Evolutionary conservation across 1,140 invertebrate genomes (phyloP), one percentile per base, ranked within the genome.

Genomic region (Hormaphis cornu): DNA sequence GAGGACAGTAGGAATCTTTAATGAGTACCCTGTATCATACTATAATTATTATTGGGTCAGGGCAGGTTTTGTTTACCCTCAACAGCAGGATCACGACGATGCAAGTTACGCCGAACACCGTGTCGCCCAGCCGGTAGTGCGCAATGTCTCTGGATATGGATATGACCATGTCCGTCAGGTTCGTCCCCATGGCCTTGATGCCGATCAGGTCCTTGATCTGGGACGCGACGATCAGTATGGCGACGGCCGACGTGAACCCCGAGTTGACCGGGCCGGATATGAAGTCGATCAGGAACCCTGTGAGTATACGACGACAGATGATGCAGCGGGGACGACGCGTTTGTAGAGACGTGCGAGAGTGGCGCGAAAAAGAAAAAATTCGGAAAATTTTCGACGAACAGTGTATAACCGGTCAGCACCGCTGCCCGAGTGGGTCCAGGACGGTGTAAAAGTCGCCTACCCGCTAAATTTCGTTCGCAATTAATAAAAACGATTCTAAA

Each of bases 241-340:
- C 92, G 10, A 93, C 93, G 1, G 93, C 93, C 1, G 91, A 93
- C 0, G 92, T 95, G 76, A 96, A 97, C 16, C 92, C 91, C 8
- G 89, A 93, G n/a, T 93, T 92, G 0, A 96, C 93, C 0, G 93
- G 91, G 7, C 89, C 89, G 0, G 91, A 95, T 1, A 97, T 91
- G 77, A 95, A 97, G 78, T 95, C 91, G 52, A 96, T 89, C 40
- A 97, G 80, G 76, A 96, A 95, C 52, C 93, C 91, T 89, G 77
- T 42, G 26, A n/a, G n/a, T n/a, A n/a, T n/a, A 78, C 2, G 20
- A 22, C 20, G 20, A 37, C 12, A n/a, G n/a, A n/a, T n/a, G n/a
- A n/a, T n/a, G n/a, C n/a, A n/a, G n/a, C n/a, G n/a, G n/a, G n/a
- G n/a, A n/a, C n/a, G n/a, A n/a, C n/a, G n/a, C n/a, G n/a, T n/a